Evolutionary conservation across 37 sponge, comb jelly and placozoan species (phyloP).

Genomic region (Lycopodina hypogea): DNA sequence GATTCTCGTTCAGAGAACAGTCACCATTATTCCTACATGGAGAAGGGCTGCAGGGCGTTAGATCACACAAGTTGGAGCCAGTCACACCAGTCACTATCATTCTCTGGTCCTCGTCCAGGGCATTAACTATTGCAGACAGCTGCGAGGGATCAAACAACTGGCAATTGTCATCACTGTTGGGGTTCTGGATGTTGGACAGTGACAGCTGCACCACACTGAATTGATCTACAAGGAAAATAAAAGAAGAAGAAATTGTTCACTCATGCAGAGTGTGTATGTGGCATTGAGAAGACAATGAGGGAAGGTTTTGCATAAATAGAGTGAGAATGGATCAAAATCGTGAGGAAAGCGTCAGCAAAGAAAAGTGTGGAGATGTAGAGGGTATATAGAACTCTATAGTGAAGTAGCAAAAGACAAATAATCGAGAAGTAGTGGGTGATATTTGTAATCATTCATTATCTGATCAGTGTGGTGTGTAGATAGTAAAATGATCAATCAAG

Average conservation of each 20-base stretch:
- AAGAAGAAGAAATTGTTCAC: no score
- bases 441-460: no score
- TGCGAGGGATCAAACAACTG: neutral
- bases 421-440: no score
- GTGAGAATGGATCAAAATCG: no score
- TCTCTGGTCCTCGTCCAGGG: neutral
- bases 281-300: no score
- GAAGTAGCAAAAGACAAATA: no score
- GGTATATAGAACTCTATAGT: no score
- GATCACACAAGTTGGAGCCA: conserved; percentile 33
- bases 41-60: conserved; percentile 52
- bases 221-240: neutral
- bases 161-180: conserved; percentile 11
- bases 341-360: no score
- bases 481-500: no score
- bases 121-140: neutral
- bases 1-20: conserved; percentile 17
- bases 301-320: no score
- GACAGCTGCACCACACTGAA: conserved; percentile 9
- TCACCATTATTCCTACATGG: conserved; percentile 64
- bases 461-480: no score
- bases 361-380: no score
- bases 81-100: neutral
- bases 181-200: neutral
- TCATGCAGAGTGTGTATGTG: neutral